Evolutionary conservation across 2,797 vertebrate genomes (phyloP).

Genomic region (Glyptemys insculpta): DNA sequence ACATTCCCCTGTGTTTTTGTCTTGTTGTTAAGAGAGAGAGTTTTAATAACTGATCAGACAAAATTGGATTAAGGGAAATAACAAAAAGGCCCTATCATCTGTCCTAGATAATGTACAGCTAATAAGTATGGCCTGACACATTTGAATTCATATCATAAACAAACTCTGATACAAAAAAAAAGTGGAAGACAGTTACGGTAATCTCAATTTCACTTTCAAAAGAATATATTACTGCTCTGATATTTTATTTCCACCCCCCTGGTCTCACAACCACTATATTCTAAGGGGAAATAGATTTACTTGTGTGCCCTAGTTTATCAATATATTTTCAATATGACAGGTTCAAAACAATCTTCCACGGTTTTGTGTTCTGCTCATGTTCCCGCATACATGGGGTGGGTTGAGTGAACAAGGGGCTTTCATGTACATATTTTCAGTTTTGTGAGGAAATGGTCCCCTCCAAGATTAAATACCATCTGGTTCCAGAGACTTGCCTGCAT

Average conservation of each 20-base stretch:
- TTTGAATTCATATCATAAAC: conserved; percentile 25
- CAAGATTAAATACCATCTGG: background rate
- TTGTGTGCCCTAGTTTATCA: background rate
- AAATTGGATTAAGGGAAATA: conserved; percentile 21
- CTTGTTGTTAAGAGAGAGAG: background rate
- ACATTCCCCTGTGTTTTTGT: background rate
- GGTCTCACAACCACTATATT: conserved; percentile 5
- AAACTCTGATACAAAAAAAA: background rate
- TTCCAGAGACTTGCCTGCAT: background rate
- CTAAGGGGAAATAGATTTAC: conserved; percentile 2
- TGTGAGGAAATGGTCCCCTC: background rate
- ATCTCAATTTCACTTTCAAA: conserved; percentile 40
- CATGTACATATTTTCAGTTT: background rate
- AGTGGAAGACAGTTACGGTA: background rate
- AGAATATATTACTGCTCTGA: conserved; percentile 10
- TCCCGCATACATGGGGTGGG: background rate
- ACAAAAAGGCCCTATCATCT: background rate
- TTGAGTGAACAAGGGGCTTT: background rate
- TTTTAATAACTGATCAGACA: background rate
- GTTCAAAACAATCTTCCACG: background rate
- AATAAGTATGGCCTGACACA: background rate
- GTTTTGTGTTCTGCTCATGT: background rate
- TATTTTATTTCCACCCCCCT: conserved; percentile 44
- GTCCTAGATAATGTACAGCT: background rate
- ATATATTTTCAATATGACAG: background rate